Evolutionary conservation across 2,113 vertebrate species (phyloP).

Genomic region (Piprites chloris): DNA sequence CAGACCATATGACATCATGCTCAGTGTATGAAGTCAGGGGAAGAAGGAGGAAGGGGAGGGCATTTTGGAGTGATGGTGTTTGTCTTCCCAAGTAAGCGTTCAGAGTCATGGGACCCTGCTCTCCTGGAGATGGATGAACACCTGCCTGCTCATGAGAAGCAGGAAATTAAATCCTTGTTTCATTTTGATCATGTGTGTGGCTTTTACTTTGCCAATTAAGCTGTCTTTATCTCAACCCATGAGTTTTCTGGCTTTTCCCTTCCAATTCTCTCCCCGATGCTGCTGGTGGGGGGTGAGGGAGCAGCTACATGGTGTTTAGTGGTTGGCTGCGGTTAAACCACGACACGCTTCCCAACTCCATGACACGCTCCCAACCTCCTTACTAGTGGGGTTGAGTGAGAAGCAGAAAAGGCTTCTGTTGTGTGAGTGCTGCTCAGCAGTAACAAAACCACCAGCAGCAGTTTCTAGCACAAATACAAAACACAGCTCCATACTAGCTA

Average conservation of each 20-base stretch:
- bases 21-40: not conserved
- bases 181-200: not conserved
- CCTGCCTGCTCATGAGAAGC: not conserved
- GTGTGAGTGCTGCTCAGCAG: not conserved
- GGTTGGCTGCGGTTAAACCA: not conserved
- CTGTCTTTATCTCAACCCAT: not conserved
- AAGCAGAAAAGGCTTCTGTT: not conserved
- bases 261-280: not conserved
- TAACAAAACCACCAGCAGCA: not conserved
- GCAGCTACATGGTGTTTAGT: accelerated
- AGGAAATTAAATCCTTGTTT: not conserved
- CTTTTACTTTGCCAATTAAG: not conserved
- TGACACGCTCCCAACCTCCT: not conserved
- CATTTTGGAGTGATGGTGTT: not conserved
- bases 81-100: not conserved
- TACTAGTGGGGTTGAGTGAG: not conserved
- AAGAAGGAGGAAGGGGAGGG: not conserved
- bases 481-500: not conserved
- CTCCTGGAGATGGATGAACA: not conserved
- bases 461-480: not conserved
- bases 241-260: not conserved
- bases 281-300: not conserved
- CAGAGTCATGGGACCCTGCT: not conserved
- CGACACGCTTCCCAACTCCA: not conserved
- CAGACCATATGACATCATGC: not conserved